These are phyloP conservation scores for Agonopterix alstromeriana DNA, from an alignment of 2,888 invertebrate genomes.

Conservation along the genomic window DNA sequence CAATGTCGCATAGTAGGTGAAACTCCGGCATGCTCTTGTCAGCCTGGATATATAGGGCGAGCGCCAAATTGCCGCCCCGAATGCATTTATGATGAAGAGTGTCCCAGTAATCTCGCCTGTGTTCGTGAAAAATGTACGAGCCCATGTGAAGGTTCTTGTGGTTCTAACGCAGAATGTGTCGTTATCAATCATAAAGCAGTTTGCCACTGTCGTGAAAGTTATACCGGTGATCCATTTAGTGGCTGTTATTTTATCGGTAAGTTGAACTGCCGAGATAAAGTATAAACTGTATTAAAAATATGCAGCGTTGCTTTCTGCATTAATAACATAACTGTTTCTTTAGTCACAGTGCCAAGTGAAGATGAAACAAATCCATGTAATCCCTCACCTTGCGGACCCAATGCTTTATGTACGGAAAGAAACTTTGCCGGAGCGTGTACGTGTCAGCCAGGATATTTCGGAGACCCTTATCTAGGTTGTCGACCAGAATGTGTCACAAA, in stretches of 20 bases:
- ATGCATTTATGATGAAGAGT: conserved; percentile 90
- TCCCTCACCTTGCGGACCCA: conserved; percentile 91
- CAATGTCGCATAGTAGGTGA: conserved; percentile 87
- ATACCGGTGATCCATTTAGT: conserved; percentile 90
- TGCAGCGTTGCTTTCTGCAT: neutral
- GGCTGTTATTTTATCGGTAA: conserved; percentile 79
- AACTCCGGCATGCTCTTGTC: conserved; percentile 88
- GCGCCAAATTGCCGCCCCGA: conserved; percentile 92
- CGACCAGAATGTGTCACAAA: conserved; percentile 91
- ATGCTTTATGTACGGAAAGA: conserved; percentile 88
- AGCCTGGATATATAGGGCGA: conserved; percentile 86
- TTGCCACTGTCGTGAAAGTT: conserved; percentile 88
- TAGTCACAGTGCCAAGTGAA: conserved; percentile 78
- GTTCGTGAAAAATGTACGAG: conserved; percentile 87
- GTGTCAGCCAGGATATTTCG: conserved; percentile 88
- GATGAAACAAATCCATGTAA: conserved; percentile 86
- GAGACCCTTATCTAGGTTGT: conserved; percentile 91
- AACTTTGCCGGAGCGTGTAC: conserved; percentile 90
- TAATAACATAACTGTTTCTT: conserved; percentile 12
- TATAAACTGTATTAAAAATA: neutral
- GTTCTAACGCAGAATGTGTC: conserved; percentile 84
- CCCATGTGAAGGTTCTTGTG: conserved; percentile 92
- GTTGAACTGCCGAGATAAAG: conserved; percentile 12
- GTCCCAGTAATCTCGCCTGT: conserved; percentile 89
- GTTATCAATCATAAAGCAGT: conserved; percentile 90